Percentiles rank a stretch among this genome's conserved stretches.
Evolutionary conservation across 2,888 invertebrate genomes (phyloP).

Genomic region (Hipparchia sbordonii): DNA sequence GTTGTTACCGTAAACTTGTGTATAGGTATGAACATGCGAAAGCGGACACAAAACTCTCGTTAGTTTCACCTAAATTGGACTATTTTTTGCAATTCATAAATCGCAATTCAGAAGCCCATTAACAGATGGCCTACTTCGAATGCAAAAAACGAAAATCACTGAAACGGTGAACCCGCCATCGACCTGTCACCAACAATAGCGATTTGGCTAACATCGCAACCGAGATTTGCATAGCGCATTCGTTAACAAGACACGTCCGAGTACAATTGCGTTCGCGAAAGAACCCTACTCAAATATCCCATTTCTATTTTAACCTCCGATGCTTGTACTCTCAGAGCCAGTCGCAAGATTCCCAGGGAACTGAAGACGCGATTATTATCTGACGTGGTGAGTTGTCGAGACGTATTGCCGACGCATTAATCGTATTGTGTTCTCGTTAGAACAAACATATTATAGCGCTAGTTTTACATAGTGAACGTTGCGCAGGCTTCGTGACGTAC

Average conservation of each 20-base stretch:
- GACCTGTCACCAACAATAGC: conserved; percentile 52
- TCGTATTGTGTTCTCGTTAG: not conserved
- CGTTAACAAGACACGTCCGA: conserved; percentile 81
- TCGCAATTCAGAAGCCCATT: conserved; percentile 23
- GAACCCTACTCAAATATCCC: conserved; percentile 82
- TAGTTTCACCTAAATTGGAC: not conserved
- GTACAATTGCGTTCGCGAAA: conserved; percentile 81
- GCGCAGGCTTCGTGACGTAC: too few species aligned
- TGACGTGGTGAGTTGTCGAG: not conserved
- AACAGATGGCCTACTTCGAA: conserved; percentile 28
- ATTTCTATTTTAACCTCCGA: conserved; percentile 80
- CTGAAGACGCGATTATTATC: not conserved
- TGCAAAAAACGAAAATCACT: conserved; percentile 35
- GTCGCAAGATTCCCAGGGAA: not conserved
- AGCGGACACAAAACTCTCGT: not conserved
- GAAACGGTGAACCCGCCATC: conserved; percentile 42
- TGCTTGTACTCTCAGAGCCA: conserved; percentile 52
- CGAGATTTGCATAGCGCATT: conserved; percentile 77
- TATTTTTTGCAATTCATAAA: not conserved
- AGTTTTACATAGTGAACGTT: not conserved
- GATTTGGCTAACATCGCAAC: conserved; percentile 52
- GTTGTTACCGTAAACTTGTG: not conserved
- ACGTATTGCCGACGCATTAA: not conserved
- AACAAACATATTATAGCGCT: not conserved
- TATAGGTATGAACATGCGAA: not conserved